A percentile compares a stretch with the other conserved stretches of the same genome.
Conservation (phyloP, 2,797 vertebrate species). For the Micropoecilia bifurca region DNA sequence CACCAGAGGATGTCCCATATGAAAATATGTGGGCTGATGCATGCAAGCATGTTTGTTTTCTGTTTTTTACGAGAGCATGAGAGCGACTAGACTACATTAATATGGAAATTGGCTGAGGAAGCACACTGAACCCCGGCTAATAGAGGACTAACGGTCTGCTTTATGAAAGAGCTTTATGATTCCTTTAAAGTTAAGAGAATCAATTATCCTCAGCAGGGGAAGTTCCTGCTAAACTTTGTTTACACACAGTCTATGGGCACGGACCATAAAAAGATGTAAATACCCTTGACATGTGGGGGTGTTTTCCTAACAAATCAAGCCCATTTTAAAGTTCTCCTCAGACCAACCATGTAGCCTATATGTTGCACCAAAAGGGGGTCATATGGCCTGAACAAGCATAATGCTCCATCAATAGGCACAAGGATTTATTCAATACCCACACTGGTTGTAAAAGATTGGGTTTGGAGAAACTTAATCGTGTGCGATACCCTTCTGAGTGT, state of each 20-base stretch:
- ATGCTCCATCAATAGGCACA: slow-evolving; percentile 18
- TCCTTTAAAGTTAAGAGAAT: slow-evolving; percentile 68
- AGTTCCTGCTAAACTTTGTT: slow-evolving; percentile 33
- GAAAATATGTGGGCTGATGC: slow-evolving; percentile 54
- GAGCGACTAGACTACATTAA: slow-evolving; percentile 65
- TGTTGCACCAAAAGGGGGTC: slow-evolving; percentile 18
- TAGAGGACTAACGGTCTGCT: slow-evolving; percentile 73
- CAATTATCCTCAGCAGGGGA: slow-evolving; percentile 61
- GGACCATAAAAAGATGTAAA: slow-evolving; percentile 33
- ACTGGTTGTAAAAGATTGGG: slow-evolving; percentile 15
- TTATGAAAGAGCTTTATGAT: slow-evolving; percentile 71
- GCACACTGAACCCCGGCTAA: slow-evolving; percentile 66
- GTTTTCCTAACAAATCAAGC: neutral
- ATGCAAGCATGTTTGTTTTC: slow-evolving; percentile 22
- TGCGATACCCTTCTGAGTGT: slow-evolving; percentile 22
- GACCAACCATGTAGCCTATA: slow-evolving; percentile 2
- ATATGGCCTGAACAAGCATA: neutral
- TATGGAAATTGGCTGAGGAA: slow-evolving; percentile 73
- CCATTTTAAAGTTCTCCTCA: slow-evolving; percentile 3
- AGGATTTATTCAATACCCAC: slow-evolving; percentile 33
- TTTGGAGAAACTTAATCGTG: slow-evolving; percentile 7
- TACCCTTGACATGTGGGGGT: slow-evolving; percentile 2
- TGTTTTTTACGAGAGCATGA: slow-evolving; percentile 35
- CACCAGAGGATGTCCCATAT: slow-evolving; percentile 30
- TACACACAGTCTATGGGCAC: slow-evolving; percentile 28